These are phyloP conservation scores for Mellivora capensis DNA, from an alignment of 2,113 vertebrate species.

Conservation along the genomic window DNA sequence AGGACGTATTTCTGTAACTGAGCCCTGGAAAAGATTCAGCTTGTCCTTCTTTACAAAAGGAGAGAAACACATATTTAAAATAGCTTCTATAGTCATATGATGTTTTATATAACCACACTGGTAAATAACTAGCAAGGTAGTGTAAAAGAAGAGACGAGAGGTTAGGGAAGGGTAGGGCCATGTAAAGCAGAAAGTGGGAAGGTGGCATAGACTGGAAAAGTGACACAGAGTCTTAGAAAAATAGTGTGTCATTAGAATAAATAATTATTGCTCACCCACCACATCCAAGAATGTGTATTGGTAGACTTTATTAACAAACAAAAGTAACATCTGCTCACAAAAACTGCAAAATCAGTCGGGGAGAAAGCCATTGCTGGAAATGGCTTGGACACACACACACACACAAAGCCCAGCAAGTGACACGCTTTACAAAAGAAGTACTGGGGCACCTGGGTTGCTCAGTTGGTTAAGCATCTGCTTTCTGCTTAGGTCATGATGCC, in stretches of 20 bases:
- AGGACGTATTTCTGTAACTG: not conserved
- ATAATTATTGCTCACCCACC: not conserved
- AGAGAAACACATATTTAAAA: not conserved
- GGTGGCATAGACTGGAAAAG: not conserved
- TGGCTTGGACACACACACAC: not conserved
- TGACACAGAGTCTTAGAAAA: not conserved
- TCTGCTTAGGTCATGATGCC: not conserved
- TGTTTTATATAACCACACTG: not conserved
- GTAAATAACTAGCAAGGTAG: not conserved
- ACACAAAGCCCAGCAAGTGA: too few species aligned
- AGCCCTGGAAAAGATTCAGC: not conserved
- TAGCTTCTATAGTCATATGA: not conserved
- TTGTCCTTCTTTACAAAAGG: not conserved
- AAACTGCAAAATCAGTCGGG: not conserved
- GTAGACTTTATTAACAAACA: constrained; percentile 12
- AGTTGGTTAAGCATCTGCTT: not conserved
- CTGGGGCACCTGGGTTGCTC: not conserved
- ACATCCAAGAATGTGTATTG: not conserved
- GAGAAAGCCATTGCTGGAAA: not conserved
- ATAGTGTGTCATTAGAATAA: not conserved
- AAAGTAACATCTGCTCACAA: not conserved
- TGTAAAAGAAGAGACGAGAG: not conserved
- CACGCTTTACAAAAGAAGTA: not conserved
- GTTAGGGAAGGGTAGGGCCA: not conserved
- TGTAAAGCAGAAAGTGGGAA: not conserved